These are phyloP conservation scores for Dipodomys spectabilis DNA, from an alignment of 2,113 vertebrate species.

Conservation along the genomic window DNA sequence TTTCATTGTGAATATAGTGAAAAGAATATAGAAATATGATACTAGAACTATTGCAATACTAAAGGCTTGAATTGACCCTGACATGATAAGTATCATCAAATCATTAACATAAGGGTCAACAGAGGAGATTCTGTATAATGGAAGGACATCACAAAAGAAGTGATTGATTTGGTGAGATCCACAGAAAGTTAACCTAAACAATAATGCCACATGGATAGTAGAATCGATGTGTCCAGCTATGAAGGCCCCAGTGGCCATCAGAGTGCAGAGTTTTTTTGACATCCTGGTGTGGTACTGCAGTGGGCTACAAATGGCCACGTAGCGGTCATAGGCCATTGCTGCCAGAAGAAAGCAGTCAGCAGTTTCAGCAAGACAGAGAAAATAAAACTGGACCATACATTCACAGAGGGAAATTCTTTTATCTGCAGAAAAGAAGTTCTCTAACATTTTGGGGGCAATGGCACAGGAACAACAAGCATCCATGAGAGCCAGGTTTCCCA, in stretches of 20 bases:
- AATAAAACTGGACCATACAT: slow-evolving; percentile 64
- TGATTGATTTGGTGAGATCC: slow-evolving; percentile 40
- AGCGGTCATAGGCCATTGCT: slow-evolving; percentile 64
- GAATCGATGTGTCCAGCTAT: slow-evolving; percentile 16
- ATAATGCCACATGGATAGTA: background rate
- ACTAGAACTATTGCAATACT: background rate
- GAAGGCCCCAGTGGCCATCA: slow-evolving; percentile 19
- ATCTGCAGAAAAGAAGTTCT: slow-evolving; percentile 46
- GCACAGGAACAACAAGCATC: slow-evolving; percentile 59
- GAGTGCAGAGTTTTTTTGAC: slow-evolving; percentile 56
- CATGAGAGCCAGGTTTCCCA: slow-evolving; percentile 64
- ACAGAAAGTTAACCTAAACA: slow-evolving; percentile 63
- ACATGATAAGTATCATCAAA: slow-evolving; percentile 38
- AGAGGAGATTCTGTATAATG: slow-evolving; percentile 42
- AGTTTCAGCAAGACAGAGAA: slow-evolving; percentile 55
- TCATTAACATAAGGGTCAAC: slow-evolving; percentile 54
- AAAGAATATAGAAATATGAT: slow-evolving; percentile 67
- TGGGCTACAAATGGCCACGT: slow-evolving; percentile 50
- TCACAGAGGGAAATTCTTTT: slow-evolving; percentile 61
- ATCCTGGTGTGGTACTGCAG: slow-evolving; percentile 57
- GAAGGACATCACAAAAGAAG: slow-evolving; percentile 55
- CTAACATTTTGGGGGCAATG: slow-evolving; percentile 51
- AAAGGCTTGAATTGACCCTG: slow-evolving; percentile 8
- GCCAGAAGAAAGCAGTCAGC: slow-evolving; percentile 59
- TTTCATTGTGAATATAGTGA: slow-evolving; percentile 60